Conservation (phyloP, 1,140 invertebrate genomes). For the Caerostris darwini region DNA sequence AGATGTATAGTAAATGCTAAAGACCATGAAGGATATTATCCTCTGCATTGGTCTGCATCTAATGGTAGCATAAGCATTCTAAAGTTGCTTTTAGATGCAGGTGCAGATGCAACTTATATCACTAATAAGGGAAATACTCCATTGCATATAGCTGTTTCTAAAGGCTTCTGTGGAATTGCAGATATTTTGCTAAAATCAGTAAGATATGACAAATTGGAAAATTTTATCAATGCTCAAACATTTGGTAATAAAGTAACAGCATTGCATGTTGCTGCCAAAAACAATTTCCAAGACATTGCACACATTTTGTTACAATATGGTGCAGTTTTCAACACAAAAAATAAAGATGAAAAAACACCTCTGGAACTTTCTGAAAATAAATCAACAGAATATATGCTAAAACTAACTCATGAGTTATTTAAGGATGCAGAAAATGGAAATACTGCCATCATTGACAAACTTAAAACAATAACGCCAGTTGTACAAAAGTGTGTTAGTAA, state of each 20-base stretch:
- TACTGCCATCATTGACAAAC: not conserved
- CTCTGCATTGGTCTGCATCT: conserved; percentile 22
- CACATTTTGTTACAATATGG: not conserved
- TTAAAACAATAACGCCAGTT: not conserved
- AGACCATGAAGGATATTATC: not conserved
- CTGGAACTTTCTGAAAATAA: not conserved
- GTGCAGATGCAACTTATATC: not conserved
- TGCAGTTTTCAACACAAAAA: not conserved
- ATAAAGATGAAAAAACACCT: conserved; percentile 1
- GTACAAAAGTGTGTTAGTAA: not conserved
- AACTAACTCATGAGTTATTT: not conserved
- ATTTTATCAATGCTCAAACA: conserved; percentile 11
- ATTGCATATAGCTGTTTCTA: conserved; percentile 18
- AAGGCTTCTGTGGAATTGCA: not conserved
- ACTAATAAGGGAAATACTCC: not conserved
- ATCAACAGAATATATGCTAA: not conserved
- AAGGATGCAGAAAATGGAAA: not conserved
- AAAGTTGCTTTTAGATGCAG: not conserved
- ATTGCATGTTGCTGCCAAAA: not conserved
- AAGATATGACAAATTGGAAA: not conserved
- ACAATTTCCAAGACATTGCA: not conserved
- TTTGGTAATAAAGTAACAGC: not conserved
- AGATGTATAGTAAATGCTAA: not conserved
- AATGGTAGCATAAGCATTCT: not conserved
- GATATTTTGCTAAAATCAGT: not conserved